phyloP scores from a whole-genome alignment of 37 sponge, comb jelly and placozoan species.

The Amphimedon queenslandica region DNA sequence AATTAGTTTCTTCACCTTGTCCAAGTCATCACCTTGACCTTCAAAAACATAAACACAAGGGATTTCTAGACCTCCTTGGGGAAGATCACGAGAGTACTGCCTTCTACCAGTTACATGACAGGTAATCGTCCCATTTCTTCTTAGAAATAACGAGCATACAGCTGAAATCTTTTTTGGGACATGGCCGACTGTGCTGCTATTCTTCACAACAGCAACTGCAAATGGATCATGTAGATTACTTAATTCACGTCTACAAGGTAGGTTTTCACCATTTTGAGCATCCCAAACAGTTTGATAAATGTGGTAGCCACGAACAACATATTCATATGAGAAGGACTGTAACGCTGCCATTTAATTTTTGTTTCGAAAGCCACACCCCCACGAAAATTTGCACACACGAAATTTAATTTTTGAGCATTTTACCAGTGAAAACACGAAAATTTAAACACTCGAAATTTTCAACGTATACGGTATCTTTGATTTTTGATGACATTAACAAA shows the following conservation, averaged over 20 bases:
- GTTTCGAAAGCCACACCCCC: background rate
- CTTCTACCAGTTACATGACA: too few relatives aligned
- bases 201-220: constrained; percentile 20
- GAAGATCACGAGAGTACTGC: too few relatives aligned
- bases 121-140: too few relatives aligned
- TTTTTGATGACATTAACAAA: too few relatives aligned
- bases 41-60: too few relatives aligned
- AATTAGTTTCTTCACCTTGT: too few relatives aligned
- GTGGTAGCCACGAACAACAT: constrained; percentile 13
- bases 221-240: constrained; percentile 28
- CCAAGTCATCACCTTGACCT: too few relatives aligned
- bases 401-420: background rate
- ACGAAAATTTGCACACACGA: background rate
- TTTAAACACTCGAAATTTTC: background rate
- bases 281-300: constrained; percentile 18
- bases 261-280: constrained; percentile 20
- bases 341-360: background rate
- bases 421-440: background rate
- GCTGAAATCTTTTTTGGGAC: too few relatives aligned
- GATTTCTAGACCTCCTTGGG: too few relatives aligned
- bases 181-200: background rate
- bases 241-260: constrained; percentile 16
- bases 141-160: too few relatives aligned
- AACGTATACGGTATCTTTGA: background rate
- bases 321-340: too few relatives aligned